phyloP scores from a whole-genome alignment of 2,888 invertebrate genomes.

The Trachelus iudaicus region DNA sequence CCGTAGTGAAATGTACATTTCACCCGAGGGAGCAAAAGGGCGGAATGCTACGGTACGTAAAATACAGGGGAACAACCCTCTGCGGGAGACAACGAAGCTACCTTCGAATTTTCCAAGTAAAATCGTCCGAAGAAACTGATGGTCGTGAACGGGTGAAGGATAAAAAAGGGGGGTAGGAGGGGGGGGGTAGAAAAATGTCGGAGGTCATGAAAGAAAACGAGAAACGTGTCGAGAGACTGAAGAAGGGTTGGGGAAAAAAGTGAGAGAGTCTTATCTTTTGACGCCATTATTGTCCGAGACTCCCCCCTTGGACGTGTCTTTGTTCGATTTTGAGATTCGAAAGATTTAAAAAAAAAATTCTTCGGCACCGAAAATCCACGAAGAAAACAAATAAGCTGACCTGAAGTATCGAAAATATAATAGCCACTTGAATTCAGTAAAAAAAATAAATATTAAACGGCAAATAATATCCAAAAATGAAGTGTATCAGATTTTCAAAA shows the following conservation, averaged over 20 bases:
- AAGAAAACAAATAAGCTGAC: not conserved
- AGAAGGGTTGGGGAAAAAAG: not conserved
- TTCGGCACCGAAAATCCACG: not conserved
- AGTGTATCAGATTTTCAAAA: too few species aligned
- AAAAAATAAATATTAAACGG: not conserved
- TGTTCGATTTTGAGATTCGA: not conserved
- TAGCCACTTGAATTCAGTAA: not conserved
- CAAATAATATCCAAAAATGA: not conserved
- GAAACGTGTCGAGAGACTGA: not conserved
- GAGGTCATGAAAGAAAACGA: not conserved
- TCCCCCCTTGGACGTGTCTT: not conserved
- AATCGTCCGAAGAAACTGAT: conserved; percentile 1
- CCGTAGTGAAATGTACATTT: conserved; percentile 18
- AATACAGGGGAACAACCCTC: conserved; percentile 17
- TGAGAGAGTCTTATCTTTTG: not conserved
- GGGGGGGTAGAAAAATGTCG: conserved; percentile 7
- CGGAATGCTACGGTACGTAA: not conserved
- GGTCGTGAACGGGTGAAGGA: conserved; percentile 5
- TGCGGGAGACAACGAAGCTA: not conserved
- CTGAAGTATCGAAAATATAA: not conserved
- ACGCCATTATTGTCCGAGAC: not conserved
- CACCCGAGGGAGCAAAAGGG: conserved; percentile 10
- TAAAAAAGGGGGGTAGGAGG: conserved; percentile 9
- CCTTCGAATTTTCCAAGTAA: not conserved
- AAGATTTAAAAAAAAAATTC: not conserved